These are phyloP conservation scores for Drosophila monieri DNA, from an alignment of 2,888 invertebrate species.

Conservation along the genomic window DNA sequence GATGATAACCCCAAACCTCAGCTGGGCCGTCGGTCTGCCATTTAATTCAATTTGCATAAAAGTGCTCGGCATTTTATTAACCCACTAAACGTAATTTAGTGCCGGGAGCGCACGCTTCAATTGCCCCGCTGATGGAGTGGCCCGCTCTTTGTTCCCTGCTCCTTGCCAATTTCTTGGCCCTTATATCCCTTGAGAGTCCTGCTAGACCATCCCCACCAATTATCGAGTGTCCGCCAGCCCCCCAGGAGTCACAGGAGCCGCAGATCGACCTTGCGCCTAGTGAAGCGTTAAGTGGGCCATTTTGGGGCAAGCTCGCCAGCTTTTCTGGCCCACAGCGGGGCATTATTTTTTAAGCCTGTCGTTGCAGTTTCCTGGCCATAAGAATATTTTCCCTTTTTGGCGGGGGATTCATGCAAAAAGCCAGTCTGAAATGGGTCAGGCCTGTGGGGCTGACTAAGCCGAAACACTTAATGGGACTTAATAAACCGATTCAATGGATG, in stretches of 20 bases:
- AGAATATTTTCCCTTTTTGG: not conserved
- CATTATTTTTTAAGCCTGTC: slow-evolving; percentile 11
- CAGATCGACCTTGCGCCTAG: slow-evolving; percentile 72
- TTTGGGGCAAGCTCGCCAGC: slow-evolving; percentile 51
- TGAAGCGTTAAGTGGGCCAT: slow-evolving; percentile 72
- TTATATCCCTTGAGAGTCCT: slow-evolving; percentile 46
- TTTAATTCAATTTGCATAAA: slow-evolving; percentile 75
- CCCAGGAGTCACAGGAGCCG: slow-evolving; percentile 30
- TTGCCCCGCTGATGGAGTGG: slow-evolving; percentile 71
- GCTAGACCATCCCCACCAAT: slow-evolving; percentile 55
- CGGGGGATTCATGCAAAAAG: slow-evolving; percentile 6
- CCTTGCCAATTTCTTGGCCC: slow-evolving; percentile 35
- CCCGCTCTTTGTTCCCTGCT: not conserved
- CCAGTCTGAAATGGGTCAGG: slow-evolving; percentile 27
- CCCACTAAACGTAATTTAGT: slow-evolving; percentile 77
- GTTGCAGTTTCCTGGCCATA: slow-evolving; percentile 28
- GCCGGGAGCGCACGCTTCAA: slow-evolving; percentile 60
- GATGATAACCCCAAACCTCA: slow-evolving; percentile 11
- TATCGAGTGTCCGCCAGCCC: slow-evolving; percentile 56
- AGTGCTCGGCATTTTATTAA: slow-evolving; percentile 75
- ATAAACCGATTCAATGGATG: slow-evolving; percentile 3
- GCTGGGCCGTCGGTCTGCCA: slow-evolving; percentile 40
- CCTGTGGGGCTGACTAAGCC: slow-evolving; percentile 25
- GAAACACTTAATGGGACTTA: slow-evolving; percentile 22
- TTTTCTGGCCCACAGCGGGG: slow-evolving; percentile 33